Conservation (phyloP, 1,140 invertebrate species). For the Philotrypesis tridentata region DNA sequence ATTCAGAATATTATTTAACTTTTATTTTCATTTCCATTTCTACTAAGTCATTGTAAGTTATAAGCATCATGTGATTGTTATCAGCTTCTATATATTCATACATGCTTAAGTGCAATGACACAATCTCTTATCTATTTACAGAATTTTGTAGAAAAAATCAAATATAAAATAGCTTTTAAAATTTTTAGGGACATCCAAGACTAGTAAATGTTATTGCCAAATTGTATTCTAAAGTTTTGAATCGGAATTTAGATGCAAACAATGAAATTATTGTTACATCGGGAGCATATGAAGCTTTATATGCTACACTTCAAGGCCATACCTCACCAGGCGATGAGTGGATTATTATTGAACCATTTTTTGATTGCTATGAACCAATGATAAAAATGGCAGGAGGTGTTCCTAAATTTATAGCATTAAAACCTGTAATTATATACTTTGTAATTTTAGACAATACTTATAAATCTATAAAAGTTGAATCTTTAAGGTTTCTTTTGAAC, state of each 20-base stretch:
- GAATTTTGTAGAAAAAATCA: conserved; percentile 6
- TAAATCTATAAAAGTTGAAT: conserved; percentile 14
- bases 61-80: neutral
- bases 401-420: conserved; percentile 90
- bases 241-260: conserved; percentile 83
- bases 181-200: conserved; percentile 91
- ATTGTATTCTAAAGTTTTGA: conserved; percentile 88
- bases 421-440: conserved; percentile 77
- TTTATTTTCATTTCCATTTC: neutral
- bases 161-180: neutral
- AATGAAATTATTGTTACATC: conserved; percentile 91
- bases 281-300: conserved; percentile 96
- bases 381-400: conserved; percentile 89
- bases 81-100: neutral
- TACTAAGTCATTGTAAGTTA: neutral
- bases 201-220: conserved; percentile 89
- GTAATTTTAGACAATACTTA: conserved; percentile 20
- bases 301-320: conserved; percentile 88
- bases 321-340: conserved; percentile 91
- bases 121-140: conserved; percentile 10
- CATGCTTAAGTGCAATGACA: conserved; percentile 33
- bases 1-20: neutral
- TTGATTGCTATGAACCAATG: conserved; percentile 98
- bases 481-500: conserved; percentile 16
- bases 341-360: conserved; percentile 98